phyloP scores from a whole-genome alignment of 2,888 invertebrate species.

The Chrysotoxum bicinctum region DNA sequence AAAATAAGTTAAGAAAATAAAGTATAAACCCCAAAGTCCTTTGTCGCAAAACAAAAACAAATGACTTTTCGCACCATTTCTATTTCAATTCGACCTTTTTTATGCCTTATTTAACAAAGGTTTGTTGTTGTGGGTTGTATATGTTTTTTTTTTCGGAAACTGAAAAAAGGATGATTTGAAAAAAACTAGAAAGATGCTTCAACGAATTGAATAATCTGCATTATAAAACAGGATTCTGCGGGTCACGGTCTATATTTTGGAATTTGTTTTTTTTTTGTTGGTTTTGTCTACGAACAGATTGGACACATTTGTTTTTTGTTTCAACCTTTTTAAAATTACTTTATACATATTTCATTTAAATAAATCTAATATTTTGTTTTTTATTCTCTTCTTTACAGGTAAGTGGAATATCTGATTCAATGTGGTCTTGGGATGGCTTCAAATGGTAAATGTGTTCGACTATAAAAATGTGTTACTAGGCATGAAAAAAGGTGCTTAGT shows the following conservation, averaged over 20 bases:
- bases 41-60: constrained; percentile 46
- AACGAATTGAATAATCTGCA: constrained; percentile 65
- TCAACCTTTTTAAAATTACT: constrained; percentile 13
- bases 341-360: constrained; percentile 19
- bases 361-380: constrained; percentile 36
- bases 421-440: not conserved
- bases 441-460: not conserved
- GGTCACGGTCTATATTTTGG: constrained; percentile 53
- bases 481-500: no score
- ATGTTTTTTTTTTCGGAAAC: not conserved
- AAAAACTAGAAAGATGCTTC: constrained; percentile 10
- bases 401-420: constrained; percentile 25
- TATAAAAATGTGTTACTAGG: no score
- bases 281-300: constrained; percentile 40
- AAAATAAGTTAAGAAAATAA: constrained; percentile 22
- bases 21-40: constrained; percentile 44
- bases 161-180: not conserved
- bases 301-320: constrained; percentile 9
- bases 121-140: constrained; percentile 28
- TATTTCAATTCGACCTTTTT: constrained; percentile 70
- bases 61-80: constrained; percentile 71
- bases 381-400: constrained; percentile 51
- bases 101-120: constrained; percentile 72
- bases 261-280: constrained; percentile 13
- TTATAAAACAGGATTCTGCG: constrained; percentile 35